Conservation (phyloP, 2,888 invertebrate genomes). For the Limnephilus rhombicus region DNA sequence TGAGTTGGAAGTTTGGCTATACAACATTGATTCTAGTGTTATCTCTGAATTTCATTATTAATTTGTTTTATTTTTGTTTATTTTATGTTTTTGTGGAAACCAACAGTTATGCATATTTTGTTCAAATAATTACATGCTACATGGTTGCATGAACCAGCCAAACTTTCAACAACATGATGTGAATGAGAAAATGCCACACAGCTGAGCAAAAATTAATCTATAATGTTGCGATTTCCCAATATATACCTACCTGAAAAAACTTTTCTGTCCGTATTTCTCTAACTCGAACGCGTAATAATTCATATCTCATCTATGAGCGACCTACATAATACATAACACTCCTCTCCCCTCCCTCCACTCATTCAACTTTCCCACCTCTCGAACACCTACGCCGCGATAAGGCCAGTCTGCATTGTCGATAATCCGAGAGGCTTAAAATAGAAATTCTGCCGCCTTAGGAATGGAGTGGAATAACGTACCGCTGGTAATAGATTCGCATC, state of each 20-base stretch:
- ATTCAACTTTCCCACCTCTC: slow-evolving; percentile 1
- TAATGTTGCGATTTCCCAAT: neutral
- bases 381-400: neutral
- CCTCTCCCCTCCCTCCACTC: neutral
- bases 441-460: neutral
- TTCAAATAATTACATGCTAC: too few relatives aligned
- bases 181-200: too few relatives aligned
- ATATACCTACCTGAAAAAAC: neutral
- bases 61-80: too few relatives aligned
- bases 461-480: neutral
- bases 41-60: neutral
- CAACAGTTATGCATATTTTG: too few relatives aligned
- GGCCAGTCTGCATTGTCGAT: neutral
- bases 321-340: neutral
- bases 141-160: too few relatives aligned
- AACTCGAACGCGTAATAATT: neutral
- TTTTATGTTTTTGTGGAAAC: too few relatives aligned
- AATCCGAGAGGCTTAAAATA: neutral
- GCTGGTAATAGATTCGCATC: slow-evolving; percentile 1
- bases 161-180: too few relatives aligned
- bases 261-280: neutral
- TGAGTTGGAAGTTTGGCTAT: too few relatives aligned
- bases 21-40: neutral
- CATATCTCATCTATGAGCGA: neutral
- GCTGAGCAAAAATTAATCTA: neutral